Evolutionary conservation across 2,797 vertebrate species (phyloP).

Genomic region (Alauda arvensis): DNA sequence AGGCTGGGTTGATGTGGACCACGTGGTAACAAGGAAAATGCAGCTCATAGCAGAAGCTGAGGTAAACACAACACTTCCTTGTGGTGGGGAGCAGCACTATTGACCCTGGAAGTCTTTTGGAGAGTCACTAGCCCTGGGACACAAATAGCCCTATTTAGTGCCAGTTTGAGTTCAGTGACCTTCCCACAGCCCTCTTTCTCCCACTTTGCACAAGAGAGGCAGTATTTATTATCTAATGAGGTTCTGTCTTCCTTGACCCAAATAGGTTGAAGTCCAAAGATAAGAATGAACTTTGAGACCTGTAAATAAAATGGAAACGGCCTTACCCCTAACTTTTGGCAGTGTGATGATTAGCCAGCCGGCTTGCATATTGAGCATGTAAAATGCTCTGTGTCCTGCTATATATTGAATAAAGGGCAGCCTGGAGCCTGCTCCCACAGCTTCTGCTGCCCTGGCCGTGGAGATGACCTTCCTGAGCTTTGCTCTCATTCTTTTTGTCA

Average conservation of each 20-base stretch:
- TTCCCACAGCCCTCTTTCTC: not conserved
- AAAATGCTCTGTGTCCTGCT: not conserved
- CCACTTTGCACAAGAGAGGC: not conserved
- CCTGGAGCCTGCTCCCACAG: not conserved
- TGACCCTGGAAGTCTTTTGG: not conserved
- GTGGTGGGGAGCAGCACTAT: not conserved
- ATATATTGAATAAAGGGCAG: not conserved
- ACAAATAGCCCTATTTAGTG: not conserved
- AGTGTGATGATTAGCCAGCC: not conserved
- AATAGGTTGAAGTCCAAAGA: constrained; percentile 16
- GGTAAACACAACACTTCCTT: constrained; percentile 56
- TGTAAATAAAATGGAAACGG: not conserved
- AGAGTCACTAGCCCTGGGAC: not conserved
- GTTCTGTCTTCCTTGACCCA: not conserved
- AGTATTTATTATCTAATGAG: not conserved
- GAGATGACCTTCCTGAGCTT: not conserved
- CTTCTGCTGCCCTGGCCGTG: not conserved
- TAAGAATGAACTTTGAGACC: constrained; percentile 38
- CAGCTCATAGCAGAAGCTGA: constrained; percentile 75
- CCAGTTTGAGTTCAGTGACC: not conserved
- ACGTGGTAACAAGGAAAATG: constrained; percentile 70
- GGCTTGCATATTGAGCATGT: not conserved
- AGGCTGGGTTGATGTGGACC: constrained; percentile 72
- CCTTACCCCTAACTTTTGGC: not conserved
- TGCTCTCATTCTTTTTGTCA: not conserved